phyloP scores from a whole-genome alignment of 2,797 vertebrate species.

The Enteromius trimaculatus region DNA sequence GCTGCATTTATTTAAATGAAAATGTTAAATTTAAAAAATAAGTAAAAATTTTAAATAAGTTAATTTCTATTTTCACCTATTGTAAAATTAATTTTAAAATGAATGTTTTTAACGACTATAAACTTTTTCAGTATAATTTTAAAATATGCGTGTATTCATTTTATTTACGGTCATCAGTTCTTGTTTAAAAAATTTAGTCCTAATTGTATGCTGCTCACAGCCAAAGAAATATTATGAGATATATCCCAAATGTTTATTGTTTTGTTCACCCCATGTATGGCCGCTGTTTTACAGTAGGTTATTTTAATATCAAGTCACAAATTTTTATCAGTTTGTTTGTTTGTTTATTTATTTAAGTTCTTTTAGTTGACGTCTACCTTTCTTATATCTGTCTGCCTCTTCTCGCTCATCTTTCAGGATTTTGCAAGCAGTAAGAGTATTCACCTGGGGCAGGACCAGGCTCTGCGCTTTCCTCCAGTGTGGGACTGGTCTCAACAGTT shows the following conservation, averaged over 20 bases:
- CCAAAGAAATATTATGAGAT: background rate
- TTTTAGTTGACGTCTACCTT: background rate
- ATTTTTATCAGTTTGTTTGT: background rate
- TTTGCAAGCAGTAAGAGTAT: conserved; percentile 94
- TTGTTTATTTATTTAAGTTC: background rate
- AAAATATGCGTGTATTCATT: background rate
- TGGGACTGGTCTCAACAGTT: conserved; percentile 98
- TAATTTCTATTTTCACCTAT: too few relatives aligned
- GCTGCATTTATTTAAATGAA: background rate
- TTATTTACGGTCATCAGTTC: background rate
- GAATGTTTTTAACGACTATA: too few relatives aligned
- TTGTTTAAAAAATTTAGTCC: background rate
- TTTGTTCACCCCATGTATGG: background rate
- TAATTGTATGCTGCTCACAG: background rate
- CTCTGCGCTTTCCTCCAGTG: conserved; percentile 89
- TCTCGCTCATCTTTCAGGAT: conserved; percentile 71
- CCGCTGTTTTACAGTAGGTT: background rate
- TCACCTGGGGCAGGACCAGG: conserved; percentile 85
- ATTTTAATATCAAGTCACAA: background rate
- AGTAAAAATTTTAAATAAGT: background rate
- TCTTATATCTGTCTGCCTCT: conserved; percentile 10
- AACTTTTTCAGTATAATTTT: background rate
- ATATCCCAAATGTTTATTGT: background rate
- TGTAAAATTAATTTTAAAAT: too few relatives aligned
- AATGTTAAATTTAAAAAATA: too few relatives aligned